Conservation (phyloP, 2,797 vertebrate genomes). For the Sandelia bainsii region DNA sequence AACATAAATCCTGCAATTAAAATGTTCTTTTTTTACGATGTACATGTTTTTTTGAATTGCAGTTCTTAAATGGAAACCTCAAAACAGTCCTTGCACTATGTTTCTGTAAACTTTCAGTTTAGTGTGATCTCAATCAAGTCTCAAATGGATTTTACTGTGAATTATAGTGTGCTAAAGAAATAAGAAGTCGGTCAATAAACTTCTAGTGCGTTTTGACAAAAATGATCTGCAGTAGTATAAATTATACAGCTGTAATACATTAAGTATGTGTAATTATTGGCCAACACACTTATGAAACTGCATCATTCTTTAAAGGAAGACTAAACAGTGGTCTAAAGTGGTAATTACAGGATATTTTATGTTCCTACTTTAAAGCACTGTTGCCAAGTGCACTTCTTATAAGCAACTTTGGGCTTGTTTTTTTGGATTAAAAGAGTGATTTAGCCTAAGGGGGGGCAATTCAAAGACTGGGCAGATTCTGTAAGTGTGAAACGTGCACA, state of each 20-base stretch:
- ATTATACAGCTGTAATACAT: neutral
- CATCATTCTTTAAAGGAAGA: no score
- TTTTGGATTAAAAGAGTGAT: no score
- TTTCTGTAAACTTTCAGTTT: neutral
- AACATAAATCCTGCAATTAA: neutral
- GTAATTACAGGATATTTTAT: constrained; percentile 4
- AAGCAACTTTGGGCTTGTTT: no score
- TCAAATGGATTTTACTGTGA: neutral
- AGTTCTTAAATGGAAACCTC: no score
- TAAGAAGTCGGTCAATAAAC: neutral
- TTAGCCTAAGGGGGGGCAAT: no score
- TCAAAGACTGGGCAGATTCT: no score
- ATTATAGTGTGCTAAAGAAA: neutral
- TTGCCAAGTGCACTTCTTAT: no score
- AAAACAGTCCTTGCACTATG: neutral
- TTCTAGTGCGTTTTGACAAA: no score
- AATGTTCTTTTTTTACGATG: neutral
- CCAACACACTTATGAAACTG: no score
- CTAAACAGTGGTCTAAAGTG: neutral
- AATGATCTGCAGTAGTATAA: neutral
- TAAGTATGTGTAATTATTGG: no score
- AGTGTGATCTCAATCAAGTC: neutral
- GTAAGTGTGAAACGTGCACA: no score
- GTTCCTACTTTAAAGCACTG: no score
- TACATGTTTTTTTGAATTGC: neutral